These are phyloP conservation scores for Carcinoscorpius rotundicauda DNA, from an alignment of 1,140 invertebrate species.

Conservation along the genomic window DNA sequence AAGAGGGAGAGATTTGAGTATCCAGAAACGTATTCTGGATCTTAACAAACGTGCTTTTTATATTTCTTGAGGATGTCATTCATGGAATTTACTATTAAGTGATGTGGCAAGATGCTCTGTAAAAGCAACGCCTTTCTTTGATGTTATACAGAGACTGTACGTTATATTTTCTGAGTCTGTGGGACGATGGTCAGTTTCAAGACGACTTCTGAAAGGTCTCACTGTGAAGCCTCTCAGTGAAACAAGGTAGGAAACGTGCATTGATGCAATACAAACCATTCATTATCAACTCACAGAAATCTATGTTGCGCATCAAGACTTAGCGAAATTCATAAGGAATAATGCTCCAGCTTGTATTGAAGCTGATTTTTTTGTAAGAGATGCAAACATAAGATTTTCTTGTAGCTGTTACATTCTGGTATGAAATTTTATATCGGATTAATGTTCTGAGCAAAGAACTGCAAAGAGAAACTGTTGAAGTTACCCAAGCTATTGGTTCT, in stretches of 20 bases:
- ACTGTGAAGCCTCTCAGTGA: not conserved
- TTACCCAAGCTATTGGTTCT: no score
- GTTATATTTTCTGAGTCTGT: not conserved
- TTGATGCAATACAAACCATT: not conserved
- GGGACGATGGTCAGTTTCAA: not conserved
- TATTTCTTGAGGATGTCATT: not conserved
- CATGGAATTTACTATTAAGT: not conserved
- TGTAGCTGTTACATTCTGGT: not conserved
- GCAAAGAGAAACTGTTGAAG: not conserved
- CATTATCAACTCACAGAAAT: not conserved
- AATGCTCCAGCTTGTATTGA: not conserved
- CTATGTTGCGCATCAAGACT: not conserved
- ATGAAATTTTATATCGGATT: not conserved
- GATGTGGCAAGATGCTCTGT: not conserved
- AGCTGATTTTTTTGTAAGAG: not conserved
- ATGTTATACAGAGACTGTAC: not conserved
- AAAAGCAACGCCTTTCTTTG: not conserved
- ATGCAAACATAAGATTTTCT: not conserved
- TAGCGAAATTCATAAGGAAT: not conserved
- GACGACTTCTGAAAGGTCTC: not conserved
- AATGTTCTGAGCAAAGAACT: not conserved
- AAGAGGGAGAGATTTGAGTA: not conserved
- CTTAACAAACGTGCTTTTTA: not conserved
- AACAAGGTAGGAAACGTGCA: not conserved
- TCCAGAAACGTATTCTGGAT: not conserved